phyloP scores from a whole-genome alignment of 2,113 vertebrate genomes.

The Cyprinodon tularosa region DNA sequence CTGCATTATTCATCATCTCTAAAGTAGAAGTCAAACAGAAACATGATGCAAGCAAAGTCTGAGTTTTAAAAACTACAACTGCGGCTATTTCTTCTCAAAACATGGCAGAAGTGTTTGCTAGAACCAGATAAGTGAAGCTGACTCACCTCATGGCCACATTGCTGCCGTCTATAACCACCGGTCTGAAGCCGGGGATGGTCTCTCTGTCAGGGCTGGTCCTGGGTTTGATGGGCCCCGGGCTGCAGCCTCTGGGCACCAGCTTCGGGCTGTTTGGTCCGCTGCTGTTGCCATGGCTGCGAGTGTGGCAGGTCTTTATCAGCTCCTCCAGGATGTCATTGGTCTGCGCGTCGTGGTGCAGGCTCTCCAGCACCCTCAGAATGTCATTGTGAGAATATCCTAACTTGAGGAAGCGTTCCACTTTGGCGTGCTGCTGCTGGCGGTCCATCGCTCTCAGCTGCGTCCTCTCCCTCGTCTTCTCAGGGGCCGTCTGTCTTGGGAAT shows the following conservation, averaged over 20 bases:
- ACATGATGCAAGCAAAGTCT: background rate
- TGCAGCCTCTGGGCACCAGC: conserved; percentile 81
- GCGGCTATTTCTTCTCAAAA: background rate
- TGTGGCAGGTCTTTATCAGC: conserved; percentile 86
- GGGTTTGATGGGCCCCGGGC: conserved; percentile 1
- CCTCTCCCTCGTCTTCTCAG: conserved; percentile 5
- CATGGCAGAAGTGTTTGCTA: background rate
- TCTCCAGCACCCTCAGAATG: conserved; percentile 85
- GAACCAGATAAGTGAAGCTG: background rate
- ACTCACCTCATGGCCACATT: conserved; percentile 94
- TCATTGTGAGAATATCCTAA: conserved; percentile 84
- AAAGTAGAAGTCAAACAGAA: background rate
- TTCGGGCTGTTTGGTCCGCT: conserved; percentile 52
- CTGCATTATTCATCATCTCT: background rate
- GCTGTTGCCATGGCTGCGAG: conserved; percentile 52
- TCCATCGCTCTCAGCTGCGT: conserved; percentile 66
- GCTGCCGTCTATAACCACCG: conserved; percentile 92
- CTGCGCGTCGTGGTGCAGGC: conserved; percentile 82
- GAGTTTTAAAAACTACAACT: background rate
- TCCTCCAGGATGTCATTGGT: conserved; percentile 91
- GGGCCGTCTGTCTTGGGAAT: conserved; percentile 31
- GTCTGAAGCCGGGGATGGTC: conserved; percentile 65
- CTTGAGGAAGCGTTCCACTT: conserved; percentile 89
- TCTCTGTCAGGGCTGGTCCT: conserved; percentile 35
- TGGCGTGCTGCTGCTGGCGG: conserved; percentile 71